phyloP scores from a whole-genome alignment of 2,113 vertebrate species.

The Gallinago undulata region DNA sequence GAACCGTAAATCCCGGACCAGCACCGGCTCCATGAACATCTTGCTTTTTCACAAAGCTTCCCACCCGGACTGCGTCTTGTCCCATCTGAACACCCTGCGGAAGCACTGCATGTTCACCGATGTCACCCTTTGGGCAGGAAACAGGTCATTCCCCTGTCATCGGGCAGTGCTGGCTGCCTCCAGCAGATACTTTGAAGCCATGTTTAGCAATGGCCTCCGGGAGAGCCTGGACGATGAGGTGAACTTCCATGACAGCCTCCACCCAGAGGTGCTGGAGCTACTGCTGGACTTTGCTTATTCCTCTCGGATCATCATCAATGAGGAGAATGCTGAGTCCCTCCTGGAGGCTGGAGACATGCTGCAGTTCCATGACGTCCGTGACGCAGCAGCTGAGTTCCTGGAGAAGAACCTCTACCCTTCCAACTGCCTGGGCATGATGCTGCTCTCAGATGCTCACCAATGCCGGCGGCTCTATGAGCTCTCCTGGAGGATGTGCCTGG shows the following conservation, averaged over 20 bases:
- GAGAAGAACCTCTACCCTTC: conserved; percentile 90
- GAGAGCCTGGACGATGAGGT: conserved; percentile 90
- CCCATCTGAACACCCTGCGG: conserved; percentile 88
- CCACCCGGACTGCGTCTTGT: conserved; percentile 90
- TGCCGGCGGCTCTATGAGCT: conserved; percentile 89
- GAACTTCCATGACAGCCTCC: conserved; percentile 91
- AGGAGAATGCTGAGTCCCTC: conserved; percentile 93
- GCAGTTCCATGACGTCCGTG: conserved; percentile 92
- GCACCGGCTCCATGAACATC: conserved; percentile 92
- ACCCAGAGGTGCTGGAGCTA: conserved; percentile 92
- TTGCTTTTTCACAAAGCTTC: conserved; percentile 92
- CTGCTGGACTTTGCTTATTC: conserved; percentile 95
- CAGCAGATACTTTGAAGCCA: conserved; percentile 95
- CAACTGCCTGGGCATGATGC: conserved; percentile 95
- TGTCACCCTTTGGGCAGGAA: conserved; percentile 90
- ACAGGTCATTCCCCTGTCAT: conserved; percentile 90
- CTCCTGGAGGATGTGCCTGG: conserved; percentile 93
- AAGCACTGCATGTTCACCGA: conserved; percentile 94
- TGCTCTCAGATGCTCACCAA: conserved; percentile 93
- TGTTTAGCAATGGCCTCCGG: conserved; percentile 93
- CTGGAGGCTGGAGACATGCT: conserved; percentile 95
- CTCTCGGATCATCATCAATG: conserved; percentile 89
- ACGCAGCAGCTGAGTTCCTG: conserved; percentile 90
- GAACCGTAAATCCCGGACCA: conserved; percentile 92
- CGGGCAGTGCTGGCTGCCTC: conserved; percentile 92